phyloP scores from a whole-genome alignment of 2,797 vertebrate genomes.

The Microcaecilia unicolor region DNA sequence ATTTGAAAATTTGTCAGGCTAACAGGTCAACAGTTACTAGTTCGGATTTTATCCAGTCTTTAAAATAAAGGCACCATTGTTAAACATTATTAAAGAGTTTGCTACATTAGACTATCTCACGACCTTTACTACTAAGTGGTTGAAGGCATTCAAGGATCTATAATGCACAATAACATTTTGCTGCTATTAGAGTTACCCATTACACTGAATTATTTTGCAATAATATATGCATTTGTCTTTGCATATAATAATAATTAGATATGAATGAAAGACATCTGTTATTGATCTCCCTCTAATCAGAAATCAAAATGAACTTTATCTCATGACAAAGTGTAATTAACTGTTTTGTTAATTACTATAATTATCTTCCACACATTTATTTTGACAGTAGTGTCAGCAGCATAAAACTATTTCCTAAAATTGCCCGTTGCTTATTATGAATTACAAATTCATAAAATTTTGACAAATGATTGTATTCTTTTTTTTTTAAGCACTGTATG shows the following conservation, averaged over 20 bases:
- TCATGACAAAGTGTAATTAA: slow-evolving; percentile 51
- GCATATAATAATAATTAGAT: slow-evolving; percentile 18
- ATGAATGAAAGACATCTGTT: slow-evolving; percentile 29
- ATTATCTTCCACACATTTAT: slow-evolving; percentile 49
- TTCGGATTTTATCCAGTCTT: too few species aligned
- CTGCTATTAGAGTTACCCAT: slow-evolving; percentile 5
- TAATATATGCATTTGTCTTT: slow-evolving; percentile 7
- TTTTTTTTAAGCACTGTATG: slow-evolving; percentile 38
- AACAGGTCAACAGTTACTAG: too few species aligned
- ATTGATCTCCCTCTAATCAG: slow-evolving; percentile 46
- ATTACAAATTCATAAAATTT: slow-evolving; percentile 53
- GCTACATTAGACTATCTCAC: too few species aligned
- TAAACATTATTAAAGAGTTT: too few species aligned
- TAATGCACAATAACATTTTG: slow-evolving; percentile 7
- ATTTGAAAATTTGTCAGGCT: too few species aligned
- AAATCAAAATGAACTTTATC: slow-evolving; percentile 47
- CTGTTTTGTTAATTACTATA: slow-evolving; percentile 56
- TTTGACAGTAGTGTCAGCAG: slow-evolving; percentile 46
- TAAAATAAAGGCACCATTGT: too few species aligned
- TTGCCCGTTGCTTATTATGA: slow-evolving; percentile 46
- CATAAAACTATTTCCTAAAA: slow-evolving; percentile 47
- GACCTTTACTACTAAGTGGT: slow-evolving; percentile 1
- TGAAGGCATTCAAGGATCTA: slow-evolving; percentile 9
- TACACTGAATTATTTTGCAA: slow-evolving; percentile 5
- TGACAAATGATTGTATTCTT: slow-evolving; percentile 48